Evolutionary conservation across 2,113 vertebrate genomes (phyloP).

Genomic region (Anthoscopus minutus): DNA sequence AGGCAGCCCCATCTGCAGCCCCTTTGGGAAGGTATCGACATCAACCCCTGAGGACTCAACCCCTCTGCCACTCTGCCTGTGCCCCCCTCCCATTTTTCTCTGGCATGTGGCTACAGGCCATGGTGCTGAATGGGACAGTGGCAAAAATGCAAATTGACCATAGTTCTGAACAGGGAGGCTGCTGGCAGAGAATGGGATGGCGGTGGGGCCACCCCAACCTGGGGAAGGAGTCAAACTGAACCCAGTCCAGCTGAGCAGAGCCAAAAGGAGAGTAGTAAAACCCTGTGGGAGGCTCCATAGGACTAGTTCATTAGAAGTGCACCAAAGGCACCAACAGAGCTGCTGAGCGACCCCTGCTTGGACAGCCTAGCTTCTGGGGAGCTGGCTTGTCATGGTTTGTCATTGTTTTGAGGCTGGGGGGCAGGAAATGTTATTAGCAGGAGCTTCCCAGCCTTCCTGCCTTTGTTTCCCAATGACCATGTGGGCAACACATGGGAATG

Average conservation of each 20-base stretch:
- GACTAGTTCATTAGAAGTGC: background rate
- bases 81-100: background rate
- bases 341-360: fast-evolving
- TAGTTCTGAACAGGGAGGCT: background rate
- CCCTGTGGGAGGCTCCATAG: fast-evolving
- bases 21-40: background rate
- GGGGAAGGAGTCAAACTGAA: too few relatives aligned
- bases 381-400: background rate
- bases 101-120: fast-evolving
- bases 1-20: too few relatives aligned
- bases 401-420: background rate
- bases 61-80: background rate
- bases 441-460: background rate
- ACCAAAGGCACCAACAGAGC: background rate
- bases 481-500: too few relatives aligned
- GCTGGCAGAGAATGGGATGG: background rate
- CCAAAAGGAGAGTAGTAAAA: background rate
- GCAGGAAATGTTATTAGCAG: fast-evolving
- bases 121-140: background rate
- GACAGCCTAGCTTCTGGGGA: background rate
- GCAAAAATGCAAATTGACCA: fast-evolving
- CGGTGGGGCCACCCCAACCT: background rate
- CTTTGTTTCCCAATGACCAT: background rate
- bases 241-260: background rate
- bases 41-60: background rate